Conservation (phyloP, 2,888 invertebrate species). For the Nomada lathburiana region DNA sequence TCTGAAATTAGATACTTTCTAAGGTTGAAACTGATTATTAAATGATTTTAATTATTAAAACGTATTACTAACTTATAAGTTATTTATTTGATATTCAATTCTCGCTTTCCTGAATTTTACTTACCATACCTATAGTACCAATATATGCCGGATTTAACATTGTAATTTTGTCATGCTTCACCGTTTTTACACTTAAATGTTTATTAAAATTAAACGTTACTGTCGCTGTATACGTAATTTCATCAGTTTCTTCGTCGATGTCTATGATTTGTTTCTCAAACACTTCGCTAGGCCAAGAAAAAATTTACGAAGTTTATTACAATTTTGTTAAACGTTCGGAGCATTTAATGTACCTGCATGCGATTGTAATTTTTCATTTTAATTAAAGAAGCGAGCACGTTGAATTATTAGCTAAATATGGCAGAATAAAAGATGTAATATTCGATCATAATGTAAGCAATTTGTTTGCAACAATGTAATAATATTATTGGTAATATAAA, state of each 20-base stretch:
- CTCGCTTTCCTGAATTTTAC: neutral
- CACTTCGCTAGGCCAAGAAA: conserved; percentile 82
- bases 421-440: too few species aligned
- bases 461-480: neutral
- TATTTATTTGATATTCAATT: neutral
- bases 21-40: too few species aligned
- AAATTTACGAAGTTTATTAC: too few species aligned
- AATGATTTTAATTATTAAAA: too few species aligned
- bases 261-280: conserved; percentile 84
- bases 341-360: neutral
- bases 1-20: too few species aligned
- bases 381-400: neutral
- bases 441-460: too few species aligned
- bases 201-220: conserved; percentile 86
- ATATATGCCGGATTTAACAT: conserved; percentile 87
- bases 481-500: neutral
- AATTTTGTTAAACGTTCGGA: neutral
- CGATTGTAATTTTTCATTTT: neutral
- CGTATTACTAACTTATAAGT: neutral
- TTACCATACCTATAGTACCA: conserved; percentile 83
- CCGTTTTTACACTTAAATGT: conserved; percentile 84
- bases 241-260: conserved; percentile 85
- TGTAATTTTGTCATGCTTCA: conserved; percentile 85
- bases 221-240: conserved; percentile 85
- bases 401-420: too few species aligned